Evolutionary conservation across 2,113 vertebrate species (phyloP).

Genomic region (Urocitellus parryii): DNA sequence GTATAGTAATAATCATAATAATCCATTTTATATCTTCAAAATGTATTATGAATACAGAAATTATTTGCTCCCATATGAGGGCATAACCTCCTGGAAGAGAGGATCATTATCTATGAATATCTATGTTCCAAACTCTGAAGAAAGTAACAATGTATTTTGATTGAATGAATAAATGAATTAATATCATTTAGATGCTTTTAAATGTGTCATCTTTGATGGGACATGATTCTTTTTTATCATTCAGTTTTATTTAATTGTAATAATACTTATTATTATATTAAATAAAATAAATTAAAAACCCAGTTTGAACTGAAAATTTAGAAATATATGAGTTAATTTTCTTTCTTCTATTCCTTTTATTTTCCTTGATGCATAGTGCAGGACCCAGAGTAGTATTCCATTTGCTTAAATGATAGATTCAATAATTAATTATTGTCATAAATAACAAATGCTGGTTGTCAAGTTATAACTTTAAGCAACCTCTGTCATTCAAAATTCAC

Average conservation of each 20-base stretch:
- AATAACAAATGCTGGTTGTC: not conserved
- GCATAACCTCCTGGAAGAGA: not conserved
- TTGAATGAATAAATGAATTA: not conserved
- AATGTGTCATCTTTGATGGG: not conserved
- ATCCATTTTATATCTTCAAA: not conserved
- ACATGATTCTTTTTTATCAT: not conserved
- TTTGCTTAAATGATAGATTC: conserved; percentile 42
- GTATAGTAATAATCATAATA: not conserved
- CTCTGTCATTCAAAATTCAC: conserved; percentile 61
- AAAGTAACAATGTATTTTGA: not conserved
- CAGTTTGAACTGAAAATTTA: not conserved
- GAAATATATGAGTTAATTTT: conserved; percentile 42
- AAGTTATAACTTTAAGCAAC: conserved; percentile 47
- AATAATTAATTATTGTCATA: conserved; percentile 62
- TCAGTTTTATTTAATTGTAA: not conserved
- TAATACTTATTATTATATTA: not conserved
- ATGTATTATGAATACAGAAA: not conserved
- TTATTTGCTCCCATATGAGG: not conserved
- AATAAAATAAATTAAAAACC: not conserved
- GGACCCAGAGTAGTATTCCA: not conserved
- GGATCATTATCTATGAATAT: not conserved
- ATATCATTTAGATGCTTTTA: conserved; percentile 1
- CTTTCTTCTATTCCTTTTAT: not conserved
- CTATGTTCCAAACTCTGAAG: not conserved
- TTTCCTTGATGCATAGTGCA: not conserved